A percentile compares a stretch with the other conserved stretches of the same genome.
Evolutionary conservation across 1,140 invertebrate genomes (phyloP).

Genomic region (Acromyrmex charruanus): DNA sequence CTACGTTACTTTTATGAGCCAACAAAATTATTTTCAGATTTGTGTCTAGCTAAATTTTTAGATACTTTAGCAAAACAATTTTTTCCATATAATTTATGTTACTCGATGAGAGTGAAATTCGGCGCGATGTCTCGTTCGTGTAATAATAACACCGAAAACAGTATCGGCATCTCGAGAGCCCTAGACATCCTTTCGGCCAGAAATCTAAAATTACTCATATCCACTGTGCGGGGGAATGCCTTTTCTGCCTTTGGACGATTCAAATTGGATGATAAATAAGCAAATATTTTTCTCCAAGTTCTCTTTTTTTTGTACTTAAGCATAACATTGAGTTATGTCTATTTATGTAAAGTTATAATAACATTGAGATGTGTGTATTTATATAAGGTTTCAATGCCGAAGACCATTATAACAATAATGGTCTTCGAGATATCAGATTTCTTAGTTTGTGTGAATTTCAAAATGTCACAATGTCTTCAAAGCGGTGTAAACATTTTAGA

Average conservation of each 20-base stretch:
- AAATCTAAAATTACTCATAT: constrained; percentile 63
- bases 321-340: not conserved
- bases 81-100: not conserved
- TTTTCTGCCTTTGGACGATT: constrained; percentile 38
- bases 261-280: constrained; percentile 1
- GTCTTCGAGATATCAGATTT: constrained; percentile 18
- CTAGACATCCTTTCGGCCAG: constrained; percentile 45
- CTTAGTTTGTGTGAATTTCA: constrained; percentile 17
- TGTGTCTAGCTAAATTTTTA: no score
- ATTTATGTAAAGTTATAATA: constrained; percentile 13
- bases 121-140: not conserved
- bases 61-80: no score
- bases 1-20: no score
- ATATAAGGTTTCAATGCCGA: not conserved
- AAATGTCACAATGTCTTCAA: constrained; percentile 8
- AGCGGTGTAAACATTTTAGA: not conserved
- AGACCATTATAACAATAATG: not conserved
- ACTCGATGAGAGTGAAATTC: not conserved
- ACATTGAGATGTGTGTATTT: not conserved
- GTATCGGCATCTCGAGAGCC: constrained; percentile 23
- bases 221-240: constrained; percentile 36
- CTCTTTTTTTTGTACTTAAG: not conserved
- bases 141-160: constrained; percentile 28
- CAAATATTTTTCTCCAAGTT: not conserved
- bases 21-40: no score